Evolutionary conservation across 2,113 vertebrate genomes (phyloP).

Genomic region (Anarhynchus alexandrinus): DNA sequence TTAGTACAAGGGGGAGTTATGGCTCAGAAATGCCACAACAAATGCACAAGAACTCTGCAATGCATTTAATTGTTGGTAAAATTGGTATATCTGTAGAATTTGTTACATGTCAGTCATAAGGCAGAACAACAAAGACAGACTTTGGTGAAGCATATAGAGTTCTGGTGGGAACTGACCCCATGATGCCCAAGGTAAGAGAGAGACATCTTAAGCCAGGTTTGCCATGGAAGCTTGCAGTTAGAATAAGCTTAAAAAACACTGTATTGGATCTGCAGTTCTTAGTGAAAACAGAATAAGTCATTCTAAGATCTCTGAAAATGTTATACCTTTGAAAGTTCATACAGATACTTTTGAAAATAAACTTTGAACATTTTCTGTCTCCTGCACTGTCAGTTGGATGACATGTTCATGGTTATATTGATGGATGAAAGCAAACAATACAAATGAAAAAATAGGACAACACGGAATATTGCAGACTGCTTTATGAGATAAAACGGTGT

Average conservation of each 20-base stretch:
- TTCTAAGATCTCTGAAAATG: background rate
- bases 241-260: background rate
- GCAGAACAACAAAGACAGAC: background rate
- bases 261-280: background rate
- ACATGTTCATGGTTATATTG: background rate
- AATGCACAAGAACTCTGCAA: background rate
- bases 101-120: background rate
- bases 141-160: background rate
- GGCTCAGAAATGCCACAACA: background rate
- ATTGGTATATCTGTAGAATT: background rate
- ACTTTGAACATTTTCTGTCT: background rate
- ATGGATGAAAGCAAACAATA: slow-evolving; percentile 4
- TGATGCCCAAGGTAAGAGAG: background rate
- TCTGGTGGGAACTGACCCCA: background rate
- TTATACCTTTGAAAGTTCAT: background rate
- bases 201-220: slow-evolving; percentile 4
- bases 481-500: background rate
- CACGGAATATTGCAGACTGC: background rate
- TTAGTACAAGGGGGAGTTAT: background rate
- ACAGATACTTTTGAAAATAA: background rate
- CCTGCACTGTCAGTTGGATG: background rate
- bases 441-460: background rate
- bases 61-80: background rate
- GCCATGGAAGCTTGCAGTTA: background rate
- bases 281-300: background rate